phyloP scores from a whole-genome alignment of 2,797 vertebrate species.

The Bryconaethiops microstoma region DNA sequence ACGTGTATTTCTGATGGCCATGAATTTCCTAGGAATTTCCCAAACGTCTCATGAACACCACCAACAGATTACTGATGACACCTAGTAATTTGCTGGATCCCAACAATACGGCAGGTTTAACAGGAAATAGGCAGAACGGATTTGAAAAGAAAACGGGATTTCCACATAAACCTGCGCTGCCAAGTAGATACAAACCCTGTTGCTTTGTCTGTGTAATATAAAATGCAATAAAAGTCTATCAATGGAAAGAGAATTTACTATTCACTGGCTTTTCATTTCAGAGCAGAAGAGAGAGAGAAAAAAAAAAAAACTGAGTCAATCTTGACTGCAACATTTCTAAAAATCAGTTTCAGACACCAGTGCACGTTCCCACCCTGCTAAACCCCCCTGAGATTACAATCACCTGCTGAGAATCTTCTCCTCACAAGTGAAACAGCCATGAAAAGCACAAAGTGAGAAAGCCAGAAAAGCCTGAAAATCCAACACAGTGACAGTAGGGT shows the following conservation, averaged over 20 bases:
- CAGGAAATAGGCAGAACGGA: constrained; percentile 5
- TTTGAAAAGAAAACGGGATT: constrained; percentile 1
- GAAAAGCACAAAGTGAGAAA: background rate
- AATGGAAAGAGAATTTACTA: no score
- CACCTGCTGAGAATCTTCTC: constrained; percentile 6
- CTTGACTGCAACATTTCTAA: background rate
- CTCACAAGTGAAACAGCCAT: constrained; percentile 2
- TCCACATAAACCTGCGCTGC: background rate
- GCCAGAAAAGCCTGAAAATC: constrained; percentile 21
- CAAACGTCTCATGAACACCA: background rate
- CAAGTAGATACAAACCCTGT: background rate
- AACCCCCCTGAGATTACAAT: constrained; percentile 7
- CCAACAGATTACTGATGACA: background rate
- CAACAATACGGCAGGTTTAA: background rate
- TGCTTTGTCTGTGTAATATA: background rate
- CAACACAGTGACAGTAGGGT: background rate
- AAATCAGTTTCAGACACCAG: background rate
- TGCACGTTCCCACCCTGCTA: background rate
- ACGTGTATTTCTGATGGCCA: background rate
- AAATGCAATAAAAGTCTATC: background rate
- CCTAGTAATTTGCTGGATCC: background rate
- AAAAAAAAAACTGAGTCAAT: background rate
- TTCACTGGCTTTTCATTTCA: no score
- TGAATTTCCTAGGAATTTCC: background rate
- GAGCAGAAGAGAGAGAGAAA: no score